These are phyloP conservation scores for Drosophila ogumai DNA, from an alignment of 1,140 invertebrate genomes.

Conservation along the genomic window DNA sequence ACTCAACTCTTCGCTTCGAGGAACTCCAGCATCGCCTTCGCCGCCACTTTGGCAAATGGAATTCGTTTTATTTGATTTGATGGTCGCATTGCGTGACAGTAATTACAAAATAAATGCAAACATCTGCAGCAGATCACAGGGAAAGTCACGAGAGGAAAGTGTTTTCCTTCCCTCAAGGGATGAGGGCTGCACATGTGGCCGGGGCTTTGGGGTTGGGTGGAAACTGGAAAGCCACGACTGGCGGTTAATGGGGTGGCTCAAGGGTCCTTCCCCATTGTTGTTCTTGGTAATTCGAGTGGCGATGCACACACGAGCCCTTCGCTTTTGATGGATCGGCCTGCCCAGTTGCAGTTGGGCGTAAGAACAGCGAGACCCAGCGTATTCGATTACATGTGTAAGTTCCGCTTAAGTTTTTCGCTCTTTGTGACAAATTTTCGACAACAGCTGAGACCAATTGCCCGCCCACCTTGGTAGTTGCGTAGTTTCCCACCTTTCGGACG, in stretches of 20 bases:
- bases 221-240: constrained; percentile 8
- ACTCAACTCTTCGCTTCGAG: constrained; percentile 27
- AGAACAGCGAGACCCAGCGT: constrained; percentile 8
- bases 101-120: constrained; percentile 83
- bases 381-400: constrained; percentile 82
- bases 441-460: constrained; percentile 73
- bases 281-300: constrained; percentile 73
- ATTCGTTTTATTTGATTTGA: constrained; percentile 80
- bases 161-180: constrained; percentile 28
- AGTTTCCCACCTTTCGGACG: constrained; percentile 20
- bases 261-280: constrained; percentile 35
- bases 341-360: constrained; percentile 54
- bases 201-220: constrained; percentile 4
- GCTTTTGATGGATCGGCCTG: constrained; percentile 71
- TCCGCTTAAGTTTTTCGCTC: constrained; percentile 62
- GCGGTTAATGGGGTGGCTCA: constrained; percentile 31
- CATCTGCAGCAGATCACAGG: constrained; percentile 72
- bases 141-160: constrained; percentile 41
- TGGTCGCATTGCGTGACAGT: constrained; percentile 80
- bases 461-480: constrained; percentile 4
- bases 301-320: constrained; percentile 40
- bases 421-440: constrained; percentile 75
- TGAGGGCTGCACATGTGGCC: constrained; percentile 22
- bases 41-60: constrained; percentile 41
- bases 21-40: constrained; percentile 35